Evolutionary conservation across 2,797 vertebrate species (phyloP), one percentile per base, ranked within the genome.

Genomic region (Podargus strigoides): DNA sequence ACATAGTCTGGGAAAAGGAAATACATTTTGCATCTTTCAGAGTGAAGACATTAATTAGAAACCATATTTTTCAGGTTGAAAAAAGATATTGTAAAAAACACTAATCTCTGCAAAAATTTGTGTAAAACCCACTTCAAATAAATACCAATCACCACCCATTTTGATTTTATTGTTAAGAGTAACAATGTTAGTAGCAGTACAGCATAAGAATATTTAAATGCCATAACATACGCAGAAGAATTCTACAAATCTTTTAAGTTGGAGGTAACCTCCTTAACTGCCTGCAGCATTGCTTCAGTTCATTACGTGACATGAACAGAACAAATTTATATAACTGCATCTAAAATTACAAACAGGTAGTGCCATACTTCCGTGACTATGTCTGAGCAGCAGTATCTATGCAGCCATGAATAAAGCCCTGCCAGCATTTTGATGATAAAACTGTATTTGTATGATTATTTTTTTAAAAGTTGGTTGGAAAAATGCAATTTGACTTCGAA

Each of bases 221-320:
- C 55, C 32, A 12, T 69, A 69, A 58, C 20, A 41, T 4, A 66
- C 0, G 0, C 60, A 74, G 68, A 76, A 75, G 36, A 90, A 80
- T 62, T 87, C 64, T 66, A 49, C 53, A 92, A 72, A 80, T 83
- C 82, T 32, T 85, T 20, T 81, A 95, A 90, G 62, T 64, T 78
- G 80, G 74, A 90, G 56, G 47, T 81, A 93, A 90, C 72, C 75
- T 90, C 60, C 82, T 92, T 89, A 90, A 62, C 47, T 94, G 81
- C 86, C 91, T 77, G 76, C 50, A 55, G 83, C 89, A 67, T 50
- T 81, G 73, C 85, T 94, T 93, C 69, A 89, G 88, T 95, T 85
- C 79, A 85, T 94, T 96, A 72, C 1, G 0, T 85, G 90, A 91
- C 80, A 93, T 59, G 75, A 94, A 62, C 82, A 91, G 76, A 95